Evolutionary conservation across 1,140 invertebrate genomes (phyloP).

Genomic region (Trachelipus rathkii): DNA sequence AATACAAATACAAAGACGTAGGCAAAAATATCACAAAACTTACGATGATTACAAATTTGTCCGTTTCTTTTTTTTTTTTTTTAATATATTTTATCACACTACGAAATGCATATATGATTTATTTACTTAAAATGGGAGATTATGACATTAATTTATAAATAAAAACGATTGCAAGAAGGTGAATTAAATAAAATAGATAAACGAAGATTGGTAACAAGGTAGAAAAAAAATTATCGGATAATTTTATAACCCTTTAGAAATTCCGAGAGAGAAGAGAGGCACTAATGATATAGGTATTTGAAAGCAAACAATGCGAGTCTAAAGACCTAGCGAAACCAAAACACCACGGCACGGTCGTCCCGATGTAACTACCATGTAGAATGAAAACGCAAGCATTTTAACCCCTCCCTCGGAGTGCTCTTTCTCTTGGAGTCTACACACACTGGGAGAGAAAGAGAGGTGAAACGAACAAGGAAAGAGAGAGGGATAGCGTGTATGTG

Average conservation of each 20-base stretch:
- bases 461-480: not conserved
- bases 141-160: too few relatives aligned
- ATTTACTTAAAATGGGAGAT: too few relatives aligned
- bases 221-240: not conserved
- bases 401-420: not conserved
- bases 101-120: not conserved
- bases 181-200: not conserved
- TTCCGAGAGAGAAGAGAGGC: not conserved
- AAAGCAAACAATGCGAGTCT: not conserved
- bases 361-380: not conserved
- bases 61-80: not conserved
- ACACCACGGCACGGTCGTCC: not conserved
- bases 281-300: slow-evolving; percentile 5
- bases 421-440: too few relatives aligned
- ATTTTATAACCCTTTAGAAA: not conserved
- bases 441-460: not conserved
- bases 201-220: not conserved
- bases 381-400: not conserved
- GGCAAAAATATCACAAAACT: slow-evolving; percentile 8
- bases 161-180: not conserved
- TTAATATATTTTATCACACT: not conserved
- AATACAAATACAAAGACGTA: not conserved
- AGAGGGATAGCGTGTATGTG: too few relatives aligned
- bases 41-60: not conserved
- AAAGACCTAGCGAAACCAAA: not conserved